phyloP scores from a whole-genome alignment of 2,113 vertebrate species.

The Trinectes maculatus region DNA sequence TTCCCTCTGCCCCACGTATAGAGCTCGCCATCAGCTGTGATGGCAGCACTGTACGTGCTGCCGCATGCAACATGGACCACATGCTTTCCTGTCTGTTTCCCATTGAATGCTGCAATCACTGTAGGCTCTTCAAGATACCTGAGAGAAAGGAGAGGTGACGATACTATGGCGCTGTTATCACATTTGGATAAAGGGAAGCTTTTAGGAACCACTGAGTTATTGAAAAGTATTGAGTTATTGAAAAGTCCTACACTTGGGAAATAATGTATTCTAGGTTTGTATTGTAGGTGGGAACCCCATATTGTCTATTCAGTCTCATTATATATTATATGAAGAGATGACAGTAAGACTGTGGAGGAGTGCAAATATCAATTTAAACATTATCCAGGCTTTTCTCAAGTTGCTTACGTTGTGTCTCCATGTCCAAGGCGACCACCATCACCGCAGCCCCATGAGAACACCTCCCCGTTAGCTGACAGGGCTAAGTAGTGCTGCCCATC shows the following conservation, averaged over 20 bases:
- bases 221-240: no score
- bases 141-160: background rate
- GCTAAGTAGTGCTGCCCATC: slow-evolving; percentile 97
- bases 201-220: background rate
- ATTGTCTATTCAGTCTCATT: background rate
- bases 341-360: no score
- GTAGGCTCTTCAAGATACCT: slow-evolving; percentile 95
- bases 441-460: slow-evolving; percentile 98
- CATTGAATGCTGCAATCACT: slow-evolving; percentile 90
- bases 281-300: no score
- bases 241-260: slow-evolving; percentile 1
- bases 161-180: background rate
- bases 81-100: slow-evolving; percentile 92
- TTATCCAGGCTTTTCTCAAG: background rate
- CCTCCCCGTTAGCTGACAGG: slow-evolving; percentile 92
- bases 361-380: background rate
- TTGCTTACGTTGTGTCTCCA: slow-evolving; percentile 93
- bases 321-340: background rate
- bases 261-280: background rate
- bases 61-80: slow-evolving; percentile 94
- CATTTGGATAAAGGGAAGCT: background rate
- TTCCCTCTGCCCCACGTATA: slow-evolving; percentile 98
- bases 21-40: slow-evolving; percentile 95
- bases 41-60: slow-evolving; percentile 94
- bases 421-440: slow-evolving; percentile 96